A percentile compares a stretch with the other conserved stretches of the same genome.
phyloP scores from a whole-genome alignment of 2,113 vertebrate species.

The Oenanthe melanoleuca region DNA sequence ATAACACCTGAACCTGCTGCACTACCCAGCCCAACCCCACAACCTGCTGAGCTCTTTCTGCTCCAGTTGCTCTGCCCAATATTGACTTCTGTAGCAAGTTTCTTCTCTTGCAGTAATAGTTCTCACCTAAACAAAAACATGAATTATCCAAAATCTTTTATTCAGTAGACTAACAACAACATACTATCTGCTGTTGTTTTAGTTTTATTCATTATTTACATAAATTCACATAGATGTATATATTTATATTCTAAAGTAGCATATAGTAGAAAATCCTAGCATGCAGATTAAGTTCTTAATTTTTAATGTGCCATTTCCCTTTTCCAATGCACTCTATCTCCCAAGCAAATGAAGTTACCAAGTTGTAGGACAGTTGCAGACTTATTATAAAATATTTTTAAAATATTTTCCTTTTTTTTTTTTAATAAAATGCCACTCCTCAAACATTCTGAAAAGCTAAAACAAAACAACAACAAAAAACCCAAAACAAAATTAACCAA shows the following conservation, averaged over 20 bases:
- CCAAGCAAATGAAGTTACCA: not conserved
- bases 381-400: not conserved
- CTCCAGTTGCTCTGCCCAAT: not conserved
- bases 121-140: not conserved
- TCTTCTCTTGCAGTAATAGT: not conserved
- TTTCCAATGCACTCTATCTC: not conserved
- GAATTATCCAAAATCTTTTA: not conserved
- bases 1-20: not conserved
- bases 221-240: not conserved
- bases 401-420: too few species aligned
- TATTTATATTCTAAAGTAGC: not conserved
- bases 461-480: not conserved
- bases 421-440: not conserved
- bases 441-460: not conserved
- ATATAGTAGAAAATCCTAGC: not conserved
- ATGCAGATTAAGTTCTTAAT: not conserved
- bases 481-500: not conserved
- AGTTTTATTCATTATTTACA: not conserved
- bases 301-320: not conserved
- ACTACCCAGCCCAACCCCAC: not conserved
- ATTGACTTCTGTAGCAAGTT: not conserved
- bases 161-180: not conserved
- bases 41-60: not conserved
- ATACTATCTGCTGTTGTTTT: not conserved
- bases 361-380: not conserved